Conservation (phyloP, 2,888 invertebrate species). For the Pardosa pseudoannulata region DNA sequence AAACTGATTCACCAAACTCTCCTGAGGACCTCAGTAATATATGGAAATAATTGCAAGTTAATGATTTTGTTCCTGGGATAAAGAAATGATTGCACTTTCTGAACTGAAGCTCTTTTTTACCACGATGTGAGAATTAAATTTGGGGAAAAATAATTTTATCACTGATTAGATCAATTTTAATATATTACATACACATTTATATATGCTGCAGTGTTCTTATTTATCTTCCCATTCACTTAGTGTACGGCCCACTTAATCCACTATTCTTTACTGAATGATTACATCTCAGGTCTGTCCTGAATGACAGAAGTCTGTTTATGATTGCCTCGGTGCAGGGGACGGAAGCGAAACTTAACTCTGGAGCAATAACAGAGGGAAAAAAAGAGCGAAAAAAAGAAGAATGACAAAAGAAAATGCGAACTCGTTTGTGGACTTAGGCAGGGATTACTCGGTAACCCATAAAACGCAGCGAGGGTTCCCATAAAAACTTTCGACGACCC, state of each 20-base stretch:
- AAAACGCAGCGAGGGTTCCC: conserved; percentile 21
- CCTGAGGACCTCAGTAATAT: too few relatives aligned
- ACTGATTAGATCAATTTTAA: too few relatives aligned
- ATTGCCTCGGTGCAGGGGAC: conserved; percentile 15
- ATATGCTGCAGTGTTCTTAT: too few relatives aligned
- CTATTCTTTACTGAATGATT: conserved; percentile 16
- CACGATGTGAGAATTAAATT: too few relatives aligned
- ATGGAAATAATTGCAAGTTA: too few relatives aligned
- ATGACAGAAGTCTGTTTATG: conserved; percentile 36
- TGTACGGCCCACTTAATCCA: neutral
- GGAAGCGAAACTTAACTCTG: conserved; percentile 27
- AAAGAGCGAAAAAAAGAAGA: conserved; percentile 7
- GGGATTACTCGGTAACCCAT: conserved; percentile 37
- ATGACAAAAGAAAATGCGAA: conserved; percentile 29
- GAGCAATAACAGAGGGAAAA: conserved; percentile 43
- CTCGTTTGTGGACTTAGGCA: conserved; percentile 41
- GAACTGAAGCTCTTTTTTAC: too few relatives aligned
- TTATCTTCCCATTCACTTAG: too few relatives aligned
- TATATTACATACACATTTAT: too few relatives aligned
- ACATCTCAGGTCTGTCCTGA: neutral
- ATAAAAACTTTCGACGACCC: conserved; percentile 30
- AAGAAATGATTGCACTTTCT: too few relatives aligned
- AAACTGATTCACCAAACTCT: too few relatives aligned
- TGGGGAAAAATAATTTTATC: too few relatives aligned
- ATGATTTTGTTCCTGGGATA: too few relatives aligned